Evolutionary conservation across 2,888 invertebrate species (phyloP), one percentile per base, ranked within the genome.

Genomic region (Lepidochrysops patricia): DNA sequence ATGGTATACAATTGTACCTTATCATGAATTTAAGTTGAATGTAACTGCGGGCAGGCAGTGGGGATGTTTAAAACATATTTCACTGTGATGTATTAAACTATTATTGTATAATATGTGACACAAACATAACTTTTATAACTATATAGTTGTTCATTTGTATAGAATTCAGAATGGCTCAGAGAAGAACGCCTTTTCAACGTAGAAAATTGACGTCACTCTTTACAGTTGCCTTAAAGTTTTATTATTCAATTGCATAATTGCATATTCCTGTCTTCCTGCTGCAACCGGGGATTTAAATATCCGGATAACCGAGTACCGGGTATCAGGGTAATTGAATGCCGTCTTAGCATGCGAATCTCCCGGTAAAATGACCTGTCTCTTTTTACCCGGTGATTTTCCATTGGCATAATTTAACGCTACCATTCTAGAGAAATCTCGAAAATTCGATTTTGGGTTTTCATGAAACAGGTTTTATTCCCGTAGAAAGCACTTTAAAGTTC

Each of bases 1-100:
- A 68, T 67, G 27, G 34, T 58, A 52, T 43, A n/a, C n/a, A 25
- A 52, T 13, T 13, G 12, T 23, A 43, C 43, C 19, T 43, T 43
- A 43, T 43, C 43, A 43, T 43, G 43, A 43, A 43, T 43, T 43
- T 43, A 43, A 43, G 43, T 43, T 43, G 23, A 43, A 43, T 43
- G 43, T 43, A 43, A 43, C 43, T 43, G 43, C 43, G 43, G 19
- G 19, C 43, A 43, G 43, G 43, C 23, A 43, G 4, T 19, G 43
- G 7, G 37, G 37, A 43, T 19, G 43, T 43, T 43, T 4, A 1
- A 19, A 19, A 1, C 23, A 43, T 43, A 43, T 43, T 43, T 43
- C 43, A 43, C 4, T 23, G 13, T 7, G 43, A 43, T 43, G 9
- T 43, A 9, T 19, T 23, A 19, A n/a, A n/a, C 4, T 43, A 7